Evolutionary conservation across 2,888 invertebrate species (phyloP).

Genomic region (Gisinianus flammeolus): DNA sequence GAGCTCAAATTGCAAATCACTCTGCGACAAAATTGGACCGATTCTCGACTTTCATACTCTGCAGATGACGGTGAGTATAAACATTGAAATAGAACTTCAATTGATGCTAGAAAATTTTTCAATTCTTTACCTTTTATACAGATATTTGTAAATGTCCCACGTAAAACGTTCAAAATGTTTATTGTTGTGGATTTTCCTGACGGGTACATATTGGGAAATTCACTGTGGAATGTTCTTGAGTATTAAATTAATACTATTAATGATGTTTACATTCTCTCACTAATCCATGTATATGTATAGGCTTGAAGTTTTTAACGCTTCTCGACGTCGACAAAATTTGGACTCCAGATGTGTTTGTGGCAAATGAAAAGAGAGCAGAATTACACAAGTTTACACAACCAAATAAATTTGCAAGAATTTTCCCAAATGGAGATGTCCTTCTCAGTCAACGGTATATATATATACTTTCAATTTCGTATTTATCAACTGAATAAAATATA

Average conservation of each 20-base stretch:
- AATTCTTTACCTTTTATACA: too few species aligned
- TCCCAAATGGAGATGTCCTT: conserved; percentile 45
- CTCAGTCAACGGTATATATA: conserved; percentile 45
- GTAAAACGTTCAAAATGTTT: too few species aligned
- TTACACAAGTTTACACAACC: conserved; percentile 61
- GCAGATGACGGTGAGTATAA: conserved; percentile 35
- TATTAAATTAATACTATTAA: too few species aligned
- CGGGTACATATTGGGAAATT: too few species aligned
- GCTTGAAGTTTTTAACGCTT: conserved; percentile 49
- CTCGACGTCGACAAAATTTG: conserved; percentile 61
- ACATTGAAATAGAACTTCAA: background rate
- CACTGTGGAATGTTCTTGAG: too few species aligned
- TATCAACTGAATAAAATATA: background rate
- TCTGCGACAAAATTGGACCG: conserved; percentile 58
- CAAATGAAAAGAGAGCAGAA: conserved; percentile 63
- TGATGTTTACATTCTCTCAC: too few species aligned
- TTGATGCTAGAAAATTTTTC: too few species aligned
- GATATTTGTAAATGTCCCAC: too few species aligned
- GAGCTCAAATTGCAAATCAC: conserved; percentile 57
- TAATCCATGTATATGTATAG: too few species aligned
- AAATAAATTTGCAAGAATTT: conserved; percentile 61
- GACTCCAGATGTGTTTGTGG: conserved; percentile 64
- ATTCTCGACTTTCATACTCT: conserved; percentile 51
- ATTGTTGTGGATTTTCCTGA: too few species aligned
- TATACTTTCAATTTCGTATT: background rate